These are phyloP conservation scores for Atopsyche davidsoni DNA, from an alignment of 1,140 invertebrate genomes.

Conservation along the genomic window DNA sequence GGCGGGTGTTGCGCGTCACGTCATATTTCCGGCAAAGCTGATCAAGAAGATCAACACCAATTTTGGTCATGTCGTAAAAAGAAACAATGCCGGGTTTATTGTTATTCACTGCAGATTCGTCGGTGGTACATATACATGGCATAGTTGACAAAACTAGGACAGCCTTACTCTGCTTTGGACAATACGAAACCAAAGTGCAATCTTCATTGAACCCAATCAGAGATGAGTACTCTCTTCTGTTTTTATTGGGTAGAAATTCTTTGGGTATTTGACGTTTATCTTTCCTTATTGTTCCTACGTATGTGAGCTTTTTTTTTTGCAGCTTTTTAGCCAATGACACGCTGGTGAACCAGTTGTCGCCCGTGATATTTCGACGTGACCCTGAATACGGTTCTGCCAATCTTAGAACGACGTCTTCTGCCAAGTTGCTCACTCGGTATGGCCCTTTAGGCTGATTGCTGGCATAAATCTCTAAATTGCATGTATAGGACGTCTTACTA, in stretches of 20 bases:
- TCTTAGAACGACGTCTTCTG: conserved; percentile 4
- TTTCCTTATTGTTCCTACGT: conserved; percentile 23
- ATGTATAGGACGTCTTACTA: conserved; percentile 32
- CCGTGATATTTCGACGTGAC: conserved; percentile 9
- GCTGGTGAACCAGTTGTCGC: conserved; percentile 7
- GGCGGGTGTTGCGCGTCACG: conserved; percentile 27
- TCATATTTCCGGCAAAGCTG: conserved; percentile 32
- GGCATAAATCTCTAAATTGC: conserved; percentile 32
- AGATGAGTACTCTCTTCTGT: conserved; percentile 20
- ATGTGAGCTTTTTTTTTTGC: conserved; percentile 10
- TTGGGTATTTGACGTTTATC: conserved; percentile 27
- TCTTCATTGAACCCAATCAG: conserved; percentile 24
- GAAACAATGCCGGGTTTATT: conserved; percentile 29
- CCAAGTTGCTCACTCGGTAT: conserved; percentile 5
- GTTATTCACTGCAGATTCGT: conserved; percentile 10
- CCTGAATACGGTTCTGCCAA: conserved; percentile 9
- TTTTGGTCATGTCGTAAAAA: conserved; percentile 37
- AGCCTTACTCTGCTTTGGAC: conserved; percentile 4
- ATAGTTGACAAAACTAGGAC: conserved; percentile 8
- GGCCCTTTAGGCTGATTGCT: conserved; percentile 28
- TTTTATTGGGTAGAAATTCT: conserved; percentile 22
- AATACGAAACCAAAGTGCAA: conserved; percentile 16
- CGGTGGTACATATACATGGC: conserved; percentile 10
- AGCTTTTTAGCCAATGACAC: conserved; percentile 2
- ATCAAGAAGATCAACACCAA: conserved; percentile 36